phyloP scores from a whole-genome alignment of 2,797 vertebrate genomes.

The Emydoidea blandingii region DNA sequence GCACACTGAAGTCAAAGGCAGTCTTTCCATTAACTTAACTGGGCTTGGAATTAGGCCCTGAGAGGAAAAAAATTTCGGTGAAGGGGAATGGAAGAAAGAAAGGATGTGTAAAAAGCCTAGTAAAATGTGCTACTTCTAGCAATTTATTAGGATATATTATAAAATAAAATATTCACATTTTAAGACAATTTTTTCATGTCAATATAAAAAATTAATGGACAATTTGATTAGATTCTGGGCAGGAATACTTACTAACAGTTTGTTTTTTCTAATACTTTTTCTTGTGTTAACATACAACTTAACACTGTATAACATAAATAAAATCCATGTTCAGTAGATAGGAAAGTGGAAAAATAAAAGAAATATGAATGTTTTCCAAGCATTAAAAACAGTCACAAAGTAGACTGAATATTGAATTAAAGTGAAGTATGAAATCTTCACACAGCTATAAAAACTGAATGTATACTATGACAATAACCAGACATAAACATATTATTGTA shows the following conservation, averaged over 20 bases:
- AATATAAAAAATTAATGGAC: neutral
- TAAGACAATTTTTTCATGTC: neutral
- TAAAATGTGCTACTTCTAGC: neutral
- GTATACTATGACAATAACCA: neutral
- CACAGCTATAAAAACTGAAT: neutral
- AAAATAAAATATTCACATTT: neutral
- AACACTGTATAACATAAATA: neutral
- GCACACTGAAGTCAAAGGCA: neutral
- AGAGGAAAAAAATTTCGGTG: neutral
- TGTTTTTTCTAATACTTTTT: neutral
- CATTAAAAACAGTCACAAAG: neutral
- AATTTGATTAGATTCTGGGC: constrained; percentile 29
- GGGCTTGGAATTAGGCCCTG: neutral
- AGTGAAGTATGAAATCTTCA: neutral
- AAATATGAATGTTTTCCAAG: neutral
- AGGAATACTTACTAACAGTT: neutral
- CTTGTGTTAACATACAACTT: no score
- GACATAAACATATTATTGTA: neutral
- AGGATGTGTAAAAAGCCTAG: neutral
- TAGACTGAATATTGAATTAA: neutral
- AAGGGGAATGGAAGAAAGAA: neutral
- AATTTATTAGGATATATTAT: neutral
- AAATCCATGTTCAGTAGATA: neutral
- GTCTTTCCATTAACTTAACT: neutral
- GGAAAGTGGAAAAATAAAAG: neutral